phyloP scores from a whole-genome alignment of 2,113 vertebrate species.

The Rynchops niger region DNA sequence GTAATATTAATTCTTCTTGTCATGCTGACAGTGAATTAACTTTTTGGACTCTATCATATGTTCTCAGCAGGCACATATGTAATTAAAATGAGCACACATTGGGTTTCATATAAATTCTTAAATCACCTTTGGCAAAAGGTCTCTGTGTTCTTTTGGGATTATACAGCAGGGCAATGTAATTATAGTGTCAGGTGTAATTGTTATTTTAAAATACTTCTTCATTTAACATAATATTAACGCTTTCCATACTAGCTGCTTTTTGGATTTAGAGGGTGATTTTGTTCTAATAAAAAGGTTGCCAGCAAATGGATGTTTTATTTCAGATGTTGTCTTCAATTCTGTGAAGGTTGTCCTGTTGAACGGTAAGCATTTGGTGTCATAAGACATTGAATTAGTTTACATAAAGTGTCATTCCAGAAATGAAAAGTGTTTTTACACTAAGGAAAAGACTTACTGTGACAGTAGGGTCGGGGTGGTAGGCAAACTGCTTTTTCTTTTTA shows the following conservation, averaged over 20 bases:
- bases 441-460: not conserved
- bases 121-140: constrained; percentile 57
- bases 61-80: constrained; percentile 63
- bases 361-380: not conserved
- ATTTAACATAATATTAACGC: not conserved
- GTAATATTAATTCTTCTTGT: constrained; percentile 29
- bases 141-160: constrained; percentile 49
- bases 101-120: constrained; percentile 45
- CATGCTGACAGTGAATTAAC: constrained; percentile 63
- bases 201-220: not conserved
- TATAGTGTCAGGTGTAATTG: not conserved
- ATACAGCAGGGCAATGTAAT: not conserved
- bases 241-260: not conserved
- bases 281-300: not conserved
- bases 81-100: constrained; percentile 32
- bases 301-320: not conserved
- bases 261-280: not conserved
- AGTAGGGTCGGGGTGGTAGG: not conserved
- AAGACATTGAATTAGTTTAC: not conserved
- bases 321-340: not conserved
- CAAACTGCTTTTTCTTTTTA: not conserved
- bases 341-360: not conserved
- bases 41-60: constrained; percentile 49
- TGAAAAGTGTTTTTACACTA: not conserved
- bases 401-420: not conserved